Evolutionary conservation across 92 coral and sea anemone species (phyloP).

Genomic region (Zoanthus sociatus): DNA sequence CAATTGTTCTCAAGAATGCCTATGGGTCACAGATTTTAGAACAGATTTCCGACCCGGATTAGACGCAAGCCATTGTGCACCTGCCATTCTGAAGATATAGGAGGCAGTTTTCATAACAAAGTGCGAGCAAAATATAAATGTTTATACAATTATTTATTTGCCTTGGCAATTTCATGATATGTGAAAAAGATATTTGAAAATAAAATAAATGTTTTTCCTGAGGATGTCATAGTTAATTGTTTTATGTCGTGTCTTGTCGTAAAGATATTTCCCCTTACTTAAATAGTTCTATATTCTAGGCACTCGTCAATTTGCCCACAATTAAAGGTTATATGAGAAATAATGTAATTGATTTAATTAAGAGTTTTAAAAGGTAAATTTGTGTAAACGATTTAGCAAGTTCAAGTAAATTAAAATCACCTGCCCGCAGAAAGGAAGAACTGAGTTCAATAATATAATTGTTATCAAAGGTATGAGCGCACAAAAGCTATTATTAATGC

Average conservation of each 20-base stretch:
- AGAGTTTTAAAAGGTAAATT: neutral
- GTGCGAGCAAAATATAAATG: neutral
- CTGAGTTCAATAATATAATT: neutral
- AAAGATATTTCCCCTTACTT: neutral
- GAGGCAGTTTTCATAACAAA: no score
- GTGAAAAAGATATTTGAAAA: neutral
- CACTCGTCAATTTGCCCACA: neutral
- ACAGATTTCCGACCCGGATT: conserved; percentile 14
- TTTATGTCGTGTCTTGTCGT: neutral
- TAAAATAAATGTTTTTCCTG: neutral
- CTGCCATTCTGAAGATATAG: neutral
- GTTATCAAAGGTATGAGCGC: neutral
- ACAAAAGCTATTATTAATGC: neutral
- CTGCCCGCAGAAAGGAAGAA: neutral
- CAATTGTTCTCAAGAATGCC: conserved; percentile 13
- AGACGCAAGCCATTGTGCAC: neutral
- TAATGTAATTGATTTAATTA: conserved; percentile 23
- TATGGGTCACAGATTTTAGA: conserved; percentile 5
- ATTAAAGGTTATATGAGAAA: conserved; percentile 9
- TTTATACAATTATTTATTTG: conserved; percentile 1
- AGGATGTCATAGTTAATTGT: neutral
- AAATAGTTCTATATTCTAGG: conserved; percentile 1
- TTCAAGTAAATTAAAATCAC: neutral
- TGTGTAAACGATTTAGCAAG: conserved; percentile 1
- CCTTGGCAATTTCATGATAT: neutral